A percentile compares a stretch with the other conserved stretches of the same genome.
Conservation (phyloP, 2,797 vertebrate species). For the Fundulus diaphanus region DNA sequence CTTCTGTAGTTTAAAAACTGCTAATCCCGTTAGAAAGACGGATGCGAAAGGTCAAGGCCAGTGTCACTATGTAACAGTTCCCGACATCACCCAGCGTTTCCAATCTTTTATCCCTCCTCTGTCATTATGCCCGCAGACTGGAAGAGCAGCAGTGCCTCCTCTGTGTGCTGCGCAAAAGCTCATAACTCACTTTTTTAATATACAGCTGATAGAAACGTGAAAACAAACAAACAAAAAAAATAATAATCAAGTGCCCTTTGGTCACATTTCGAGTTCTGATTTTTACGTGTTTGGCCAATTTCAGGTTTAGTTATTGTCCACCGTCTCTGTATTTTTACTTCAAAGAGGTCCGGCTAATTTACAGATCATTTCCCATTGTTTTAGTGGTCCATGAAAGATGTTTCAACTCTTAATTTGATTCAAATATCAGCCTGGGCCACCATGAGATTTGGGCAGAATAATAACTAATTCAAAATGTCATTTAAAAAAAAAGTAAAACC, state of each 20-base stretch:
- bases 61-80: constrained; percentile 22
- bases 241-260: background rate
- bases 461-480: background rate
- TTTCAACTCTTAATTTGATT: background rate
- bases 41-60: constrained; percentile 45
- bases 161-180: constrained; percentile 4
- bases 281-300: background rate
- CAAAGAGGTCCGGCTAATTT: background rate
- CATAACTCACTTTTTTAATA: constrained; percentile 34
- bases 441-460: background rate
- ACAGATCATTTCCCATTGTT: background rate
- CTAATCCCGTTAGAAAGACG: constrained; percentile 14
- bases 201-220: background rate
- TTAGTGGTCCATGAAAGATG: background rate
- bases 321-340: background rate
- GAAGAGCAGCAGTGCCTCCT: constrained; percentile 10
- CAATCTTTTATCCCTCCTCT: constrained; percentile 36
- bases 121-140: constrained; percentile 23
- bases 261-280: background rate
- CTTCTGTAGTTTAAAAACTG: background rate
- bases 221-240: too few species aligned
- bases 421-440: background rate
- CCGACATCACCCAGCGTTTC: constrained; percentile 23
- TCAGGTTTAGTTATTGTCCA: too few species aligned
- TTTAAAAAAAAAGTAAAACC: background rate